phyloP scores from a whole-genome alignment of 2,888 invertebrate genomes.

The Pherbina coryleti region DNA sequence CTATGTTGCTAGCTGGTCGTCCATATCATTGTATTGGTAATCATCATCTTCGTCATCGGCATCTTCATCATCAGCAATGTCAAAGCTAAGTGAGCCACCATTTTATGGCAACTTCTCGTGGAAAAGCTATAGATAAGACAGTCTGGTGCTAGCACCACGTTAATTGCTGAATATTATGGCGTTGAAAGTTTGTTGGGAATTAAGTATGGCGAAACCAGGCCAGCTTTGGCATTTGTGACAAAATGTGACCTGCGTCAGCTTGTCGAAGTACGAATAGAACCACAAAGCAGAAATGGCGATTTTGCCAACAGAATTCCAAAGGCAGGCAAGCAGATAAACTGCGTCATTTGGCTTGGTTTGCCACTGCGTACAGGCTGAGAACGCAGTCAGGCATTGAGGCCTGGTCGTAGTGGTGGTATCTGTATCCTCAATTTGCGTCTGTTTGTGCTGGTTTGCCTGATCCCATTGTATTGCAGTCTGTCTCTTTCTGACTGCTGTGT shows the following conservation, averaged over 20 bases:
- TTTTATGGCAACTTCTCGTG: slow-evolving; percentile 20
- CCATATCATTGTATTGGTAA: slow-evolving; percentile 16
- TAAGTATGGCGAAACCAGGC: slow-evolving; percentile 23
- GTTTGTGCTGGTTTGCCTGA: slow-evolving; percentile 14
- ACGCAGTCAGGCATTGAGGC: slow-evolving; percentile 7
- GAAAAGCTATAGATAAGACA: slow-evolving; percentile 37
- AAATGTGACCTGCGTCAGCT: slow-evolving; percentile 40
- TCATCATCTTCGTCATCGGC: slow-evolving; percentile 29
- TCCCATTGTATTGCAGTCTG: slow-evolving; percentile 12
- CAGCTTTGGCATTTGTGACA: neutral
- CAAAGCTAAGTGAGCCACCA: slow-evolving; percentile 7
- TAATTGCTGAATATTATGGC: neutral
- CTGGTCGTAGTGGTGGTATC: slow-evolving; percentile 24
- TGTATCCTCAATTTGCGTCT: slow-evolving; percentile 31
- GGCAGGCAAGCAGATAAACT: neutral
- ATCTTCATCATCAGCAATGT: neutral
- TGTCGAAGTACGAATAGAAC: slow-evolving; percentile 34
- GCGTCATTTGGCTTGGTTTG: slow-evolving; percentile 1
- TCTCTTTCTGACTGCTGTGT: slow-evolving; percentile 30
- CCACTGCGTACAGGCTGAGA: slow-evolving; percentile 10
- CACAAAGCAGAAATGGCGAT: slow-evolving; percentile 34
- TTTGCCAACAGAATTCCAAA: neutral
- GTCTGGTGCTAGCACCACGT: neutral
- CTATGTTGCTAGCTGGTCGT: slow-evolving; percentile 35
- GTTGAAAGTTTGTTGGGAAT: neutral